Conservation (phyloP, 2,113 vertebrate species). For the Semicossyphus pulcher region DNA sequence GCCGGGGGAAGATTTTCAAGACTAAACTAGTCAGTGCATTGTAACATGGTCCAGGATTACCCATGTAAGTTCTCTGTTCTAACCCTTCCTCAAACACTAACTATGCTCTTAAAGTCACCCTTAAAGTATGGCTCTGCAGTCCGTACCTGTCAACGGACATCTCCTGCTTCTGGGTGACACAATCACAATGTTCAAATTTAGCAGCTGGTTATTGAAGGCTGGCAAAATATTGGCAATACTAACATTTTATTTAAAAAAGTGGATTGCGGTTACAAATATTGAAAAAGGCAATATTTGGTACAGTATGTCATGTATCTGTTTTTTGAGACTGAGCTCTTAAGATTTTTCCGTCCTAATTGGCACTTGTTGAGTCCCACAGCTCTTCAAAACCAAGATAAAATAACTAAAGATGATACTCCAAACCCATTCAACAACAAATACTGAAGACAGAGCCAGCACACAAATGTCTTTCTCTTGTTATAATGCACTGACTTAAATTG, state of each 20-base stretch:
- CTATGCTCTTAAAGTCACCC: constrained; percentile 30
- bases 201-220: not conserved
- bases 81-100: constrained; percentile 42
- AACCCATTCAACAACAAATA: not conserved
- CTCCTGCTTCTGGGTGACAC: not conserved
- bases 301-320: constrained; percentile 2
- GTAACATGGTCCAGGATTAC: constrained; percentile 82
- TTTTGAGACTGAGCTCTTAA: constrained; percentile 19
- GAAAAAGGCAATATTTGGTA: constrained; percentile 5
- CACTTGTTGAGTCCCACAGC: constrained; percentile 5
- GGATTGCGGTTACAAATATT: not conserved
- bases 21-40: constrained; percentile 83
- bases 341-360: constrained; percentile 51
- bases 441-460: not conserved
- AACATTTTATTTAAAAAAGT: constrained; percentile 13
- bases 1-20: constrained; percentile 41
- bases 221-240: constrained; percentile 6
- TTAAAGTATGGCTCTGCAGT: constrained; percentile 29
- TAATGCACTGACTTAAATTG: constrained; percentile 87
- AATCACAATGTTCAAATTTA: constrained; percentile 2
- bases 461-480: constrained; percentile 78
- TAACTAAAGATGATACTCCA: not conserved
- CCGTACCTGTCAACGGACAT: not conserved
- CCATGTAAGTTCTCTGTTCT: constrained; percentile 45
- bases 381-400: constrained; percentile 15